Base-by-base conservation (phyloP, 1,140 invertebrate species). In the Dinothrombium tinctorium region DNA sequence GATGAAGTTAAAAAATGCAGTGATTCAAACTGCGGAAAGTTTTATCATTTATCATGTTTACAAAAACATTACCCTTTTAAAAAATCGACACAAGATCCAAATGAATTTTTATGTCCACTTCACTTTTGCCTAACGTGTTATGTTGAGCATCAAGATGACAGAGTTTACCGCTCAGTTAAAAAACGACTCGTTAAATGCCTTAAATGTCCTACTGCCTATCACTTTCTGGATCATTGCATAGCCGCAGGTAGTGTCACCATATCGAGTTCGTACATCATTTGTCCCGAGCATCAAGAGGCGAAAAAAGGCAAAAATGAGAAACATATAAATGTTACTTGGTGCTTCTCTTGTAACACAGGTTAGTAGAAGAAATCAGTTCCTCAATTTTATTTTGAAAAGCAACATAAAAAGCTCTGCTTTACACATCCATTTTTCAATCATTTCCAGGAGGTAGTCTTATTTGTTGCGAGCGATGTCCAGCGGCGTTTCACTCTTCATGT, bases 401-500 rank as follows among this genome's bases (percentile, higher is more conserved):
- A 14, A 32, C 24, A 28, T 24, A 26, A 15, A 7, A 32, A 22
- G 4, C 17, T 36, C 24, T 40, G n/a, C 15, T 24, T 42, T 36
- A 11, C 14, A 26, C 12, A 11, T 35, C 8, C 24, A 7, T 5
- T 37, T 0, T 2, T 15, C 15, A 21, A 28, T 24, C 32, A 21
- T 22, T 41, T 33, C 37, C 29, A 43, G 84, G 84, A 19, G 84
- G 84, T 0, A 71, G 73, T 29, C 62, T 94, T 11, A 72, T 92
- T 41, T 90, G 84, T 56, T 94, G 86, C 57, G 84, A 92, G 51
- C 74, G 73, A 11, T 95, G 86, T 54, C 86, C 86, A 0, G 80
- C 76, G 4, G 76, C 82, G 0, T 84, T 86, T 56, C 86, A 92
- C 59, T 62, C 71, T 0, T 73, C 83, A 52, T 94, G 86, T 59